Percentiles rank a stretch among this genome's conserved stretches.
These are phyloP conservation scores for Carassius carassius DNA, from an alignment of 2,113 vertebrate genomes.

Conservation along the genomic window DNA sequence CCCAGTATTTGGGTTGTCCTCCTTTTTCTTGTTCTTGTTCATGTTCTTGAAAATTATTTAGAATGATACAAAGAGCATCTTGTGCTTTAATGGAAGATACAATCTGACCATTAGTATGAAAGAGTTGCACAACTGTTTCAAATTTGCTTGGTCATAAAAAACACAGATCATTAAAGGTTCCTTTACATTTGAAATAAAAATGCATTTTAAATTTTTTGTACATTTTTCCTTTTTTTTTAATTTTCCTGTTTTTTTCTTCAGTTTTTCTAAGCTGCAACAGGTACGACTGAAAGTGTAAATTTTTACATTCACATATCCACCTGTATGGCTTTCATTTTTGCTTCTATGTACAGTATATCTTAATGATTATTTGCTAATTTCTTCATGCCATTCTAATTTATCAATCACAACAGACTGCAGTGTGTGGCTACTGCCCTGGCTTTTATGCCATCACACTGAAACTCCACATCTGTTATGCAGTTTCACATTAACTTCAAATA, in stretches of 20 bases:
- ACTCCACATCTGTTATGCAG: conserved; percentile 53
- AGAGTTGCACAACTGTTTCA: no score
- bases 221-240: no score
- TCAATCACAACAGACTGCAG: conserved; percentile 36
- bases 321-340: conserved; percentile 4
- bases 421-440: conserved; percentile 37
- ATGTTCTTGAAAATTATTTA: no score
- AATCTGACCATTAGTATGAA: no score
- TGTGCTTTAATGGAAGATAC: no score
- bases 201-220: no score
- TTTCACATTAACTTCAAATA: conserved; percentile 62
- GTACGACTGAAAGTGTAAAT: background rate
- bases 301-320: background rate
- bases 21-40: no score
- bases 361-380: conserved; percentile 41
- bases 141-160: no score
- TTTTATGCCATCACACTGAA: conserved; percentile 55
- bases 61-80: no score
- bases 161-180: no score
- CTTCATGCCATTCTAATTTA: conserved; percentile 31
- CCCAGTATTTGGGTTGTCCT: background rate
- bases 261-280: background rate
- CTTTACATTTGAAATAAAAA: no score
- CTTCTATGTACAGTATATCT: background rate
- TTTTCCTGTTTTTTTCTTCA: background rate